A percentile compares a stretch with the other conserved stretches of the same genome.
Evolutionary conservation across 2,113 vertebrate species (phyloP).

Genomic region (Solea solea): DNA sequence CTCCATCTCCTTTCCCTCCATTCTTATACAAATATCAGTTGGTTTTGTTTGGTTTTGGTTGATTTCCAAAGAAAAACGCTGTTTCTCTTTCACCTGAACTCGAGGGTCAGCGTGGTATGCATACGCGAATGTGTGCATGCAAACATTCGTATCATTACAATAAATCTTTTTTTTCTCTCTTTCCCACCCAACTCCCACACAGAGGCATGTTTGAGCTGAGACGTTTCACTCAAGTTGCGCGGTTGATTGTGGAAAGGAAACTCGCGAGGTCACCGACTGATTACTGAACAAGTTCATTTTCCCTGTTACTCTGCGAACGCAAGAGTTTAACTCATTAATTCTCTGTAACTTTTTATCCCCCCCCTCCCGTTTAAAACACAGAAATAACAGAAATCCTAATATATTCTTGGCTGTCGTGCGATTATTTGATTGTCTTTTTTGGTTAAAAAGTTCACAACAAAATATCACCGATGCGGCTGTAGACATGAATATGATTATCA

Average conservation of each 20-base stretch:
- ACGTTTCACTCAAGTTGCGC: constrained; percentile 22
- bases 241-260: constrained; percentile 13
- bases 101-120: constrained; percentile 35
- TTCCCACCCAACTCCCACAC: constrained; percentile 59
- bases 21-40: not conserved
- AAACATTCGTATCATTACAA: constrained; percentile 35
- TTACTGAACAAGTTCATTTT: constrained; percentile 50
- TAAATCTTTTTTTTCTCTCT: not conserved
- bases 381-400: not conserved
- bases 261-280: constrained; percentile 53
- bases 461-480: not conserved
- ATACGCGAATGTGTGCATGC: not conserved
- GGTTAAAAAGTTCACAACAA: constrained; percentile 12
- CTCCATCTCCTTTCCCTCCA: constrained; percentile 7
- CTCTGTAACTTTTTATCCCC: constrained; percentile 25
- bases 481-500: not conserved
- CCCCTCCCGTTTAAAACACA: not conserved
- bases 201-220: constrained; percentile 31
- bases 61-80: constrained; percentile 40
- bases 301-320: constrained; percentile 25
- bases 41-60: constrained; percentile 33
- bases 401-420: constrained; percentile 15
- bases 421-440: constrained; percentile 7
- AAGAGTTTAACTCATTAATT: constrained; percentile 59
- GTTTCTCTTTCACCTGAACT: constrained; percentile 58